phyloP scores from a whole-genome alignment of 2,113 vertebrate genomes.

The Propithecus coquereli region DNA sequence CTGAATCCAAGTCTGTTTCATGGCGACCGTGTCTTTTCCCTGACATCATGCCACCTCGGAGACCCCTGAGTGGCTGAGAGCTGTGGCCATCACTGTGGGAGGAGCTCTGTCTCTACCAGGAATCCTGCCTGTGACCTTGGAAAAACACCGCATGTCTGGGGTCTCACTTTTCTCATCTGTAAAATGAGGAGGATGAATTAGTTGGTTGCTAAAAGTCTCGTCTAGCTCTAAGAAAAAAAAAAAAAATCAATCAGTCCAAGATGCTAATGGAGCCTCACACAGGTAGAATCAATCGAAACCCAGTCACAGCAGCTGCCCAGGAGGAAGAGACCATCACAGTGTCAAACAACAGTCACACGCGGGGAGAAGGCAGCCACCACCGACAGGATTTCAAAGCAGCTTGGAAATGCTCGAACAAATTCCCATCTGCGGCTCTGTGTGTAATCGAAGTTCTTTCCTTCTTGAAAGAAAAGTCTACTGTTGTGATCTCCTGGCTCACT shows the following conservation, averaged over 20 bases:
- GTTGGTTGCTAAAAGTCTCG: constrained; percentile 36
- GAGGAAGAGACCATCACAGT: background rate
- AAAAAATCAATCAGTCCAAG: constrained; percentile 33
- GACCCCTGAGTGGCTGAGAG: background rate
- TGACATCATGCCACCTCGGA: background rate
- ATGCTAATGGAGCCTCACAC: constrained; percentile 50
- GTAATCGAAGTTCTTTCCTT: background rate
- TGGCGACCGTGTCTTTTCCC: background rate
- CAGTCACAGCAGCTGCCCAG: background rate
- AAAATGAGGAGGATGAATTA: constrained; percentile 25
- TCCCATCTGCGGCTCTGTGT: background rate
- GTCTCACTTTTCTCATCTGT: constrained; percentile 36
- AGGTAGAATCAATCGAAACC: constrained; percentile 6
- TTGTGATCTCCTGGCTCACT: background rate
- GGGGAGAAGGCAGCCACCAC: background rate
- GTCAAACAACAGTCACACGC: background rate
- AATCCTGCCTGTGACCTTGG: background rate
- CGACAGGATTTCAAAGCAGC: background rate
- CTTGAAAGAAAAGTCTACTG: constrained; percentile 6
- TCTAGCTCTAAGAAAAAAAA: background rate
- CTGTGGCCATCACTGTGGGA: background rate
- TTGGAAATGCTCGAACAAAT: background rate
- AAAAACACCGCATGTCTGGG: background rate
- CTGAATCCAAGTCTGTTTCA: background rate
- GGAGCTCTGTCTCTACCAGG: background rate